Base-by-base conservation (phyloP, 1,140 invertebrate genomes). In the Cecropterus lyciades region DNA sequence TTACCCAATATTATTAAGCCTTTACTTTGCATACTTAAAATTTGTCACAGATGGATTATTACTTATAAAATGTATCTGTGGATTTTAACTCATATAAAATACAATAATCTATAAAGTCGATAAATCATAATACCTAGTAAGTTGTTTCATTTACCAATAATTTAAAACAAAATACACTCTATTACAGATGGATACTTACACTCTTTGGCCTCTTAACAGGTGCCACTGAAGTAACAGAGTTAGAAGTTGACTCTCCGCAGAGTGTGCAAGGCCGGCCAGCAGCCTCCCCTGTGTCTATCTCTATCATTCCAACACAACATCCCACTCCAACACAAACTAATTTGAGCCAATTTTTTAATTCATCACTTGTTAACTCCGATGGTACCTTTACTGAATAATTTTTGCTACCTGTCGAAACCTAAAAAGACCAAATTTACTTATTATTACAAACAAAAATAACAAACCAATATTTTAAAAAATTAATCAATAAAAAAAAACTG, bases 311-410 rank as follows among this genome's bases (percentile, higher is more conserved):
- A 24, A 89, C 70, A 70, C 92, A 92, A 51, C 80, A 88, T 0
- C 87, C 90, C 10, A 92, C 75, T 24, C 87, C 85, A 66, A 69
- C 72, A 66, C 90, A 89, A 0, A 93, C 68, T 33, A 81, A 63
- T 69, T 92, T 92, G 11, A 93, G 72, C 91, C 91, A 93, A 62
- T 85, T 87, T 43, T 89, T 92, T 17, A 92, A 70, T 48, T 92
- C 87, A 9, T 89, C 89, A 20, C 69, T 77, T 52, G 84, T 80
- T 46, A 92, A 72, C 30, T 92, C 84, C 63, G 85, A 71, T 13
- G 92, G 92, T 37, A 93, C 86, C 85, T 92, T 93, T 3, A 93
- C 85, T 43, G 87, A 73, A 55, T 89, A 89, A 56, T 74, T 91
- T 68, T 91, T 92, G 45, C 63, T 84, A 40, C 84, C 87, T 49